Base-by-base conservation (phyloP, 1,140 invertebrate genomes). In the Drosophila tropicalis region DNA sequence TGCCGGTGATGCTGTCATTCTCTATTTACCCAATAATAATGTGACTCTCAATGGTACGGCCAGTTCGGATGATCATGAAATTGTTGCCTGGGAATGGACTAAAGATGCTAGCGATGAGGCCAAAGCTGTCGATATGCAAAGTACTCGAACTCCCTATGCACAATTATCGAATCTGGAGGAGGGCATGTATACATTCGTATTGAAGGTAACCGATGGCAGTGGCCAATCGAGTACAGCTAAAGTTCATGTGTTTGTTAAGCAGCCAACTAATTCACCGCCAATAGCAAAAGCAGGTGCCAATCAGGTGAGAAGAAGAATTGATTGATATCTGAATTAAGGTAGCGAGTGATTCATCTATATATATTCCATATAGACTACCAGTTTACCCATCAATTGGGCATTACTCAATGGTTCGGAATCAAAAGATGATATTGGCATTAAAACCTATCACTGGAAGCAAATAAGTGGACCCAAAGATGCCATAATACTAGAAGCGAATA, bases 41-140 rank as follows among this genome's bases (percentile, higher is more conserved):
- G 94, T 98, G 2, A 97, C 95, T 0, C 92, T 99, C 3, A 98
- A 97, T 91, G 98, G 98, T 13, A 98, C 96, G 90, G 92, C 96
- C 44, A 98, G 97, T 65, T 96, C 96, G 0, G 98, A 99, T 92
- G 98, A 99, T 93, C 96, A 97, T 90, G 97, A 97, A 55, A 98
- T 98, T 72, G 95, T 95, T 0, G 96, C 94, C 32, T 99, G 98
- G 96, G 97, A 98, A 92, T 99, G 98, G 98, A 98, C 96, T 0
- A 98, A 98, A 91, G 96, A 96, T 65, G 94, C 96, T 0, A 95
- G 96, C 44, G 96, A 97, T 90, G 95, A 96, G 65, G 85, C 87
- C 32, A 97, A 97, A 92, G 96, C 97, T 9, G 97, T 97, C 13
- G 97, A 98, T 90, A 98, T 98, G 96, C 96, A 97, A 94, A 97